Evolutionary conservation across 2,113 vertebrate species (phyloP), one percentile per base, ranked within the genome.

Genomic region (Malaclemys terrapin): DNA sequence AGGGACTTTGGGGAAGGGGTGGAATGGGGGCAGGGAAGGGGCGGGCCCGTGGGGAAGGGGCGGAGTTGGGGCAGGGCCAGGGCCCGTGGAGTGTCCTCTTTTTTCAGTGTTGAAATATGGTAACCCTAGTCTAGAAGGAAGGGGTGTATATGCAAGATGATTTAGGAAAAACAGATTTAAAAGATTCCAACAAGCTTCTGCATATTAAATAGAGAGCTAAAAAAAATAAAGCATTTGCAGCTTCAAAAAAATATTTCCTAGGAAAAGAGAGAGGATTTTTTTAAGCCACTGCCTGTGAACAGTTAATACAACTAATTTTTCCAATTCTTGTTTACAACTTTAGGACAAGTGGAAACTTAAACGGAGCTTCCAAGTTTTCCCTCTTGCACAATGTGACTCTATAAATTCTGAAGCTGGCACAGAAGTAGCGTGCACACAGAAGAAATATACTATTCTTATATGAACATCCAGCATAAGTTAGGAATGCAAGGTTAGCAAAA

Each of bases 131-230:
- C 42, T 42, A 42, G 42, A 42, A 80, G 87, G 29, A 2, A 17
- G 84, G 6, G 3, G 1, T 29, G 6, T 45, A 54, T 0, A 0
- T 35, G 24, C 45, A 31, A 62, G 29, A 31, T 31, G 29, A 62
- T 62, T 62, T 62, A 91, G 20, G 45, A 54, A 75, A 65, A 24
- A 53, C 52, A 91, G 16, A 16, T n/a, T 19, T 80, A 62, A 12
- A 38, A 76, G 14, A 92, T 80, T 16, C 35, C 59, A 2, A 62
- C 81, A 57, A 88, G 80, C 16, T 13, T 0, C 16, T 2, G 0
- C 9, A 42, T 57, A 80, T 45, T 72, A 14, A 45, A 65, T 35
- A 3, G 31, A 16, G 29, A n/a, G 31, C 13, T 65, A 17, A 65
- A 65, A 14, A 62, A 22, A 57, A 65, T 16, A 65, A 65, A 65